Base-by-base conservation (phyloP, 1,140 invertebrate species). In the Zaprionus tsacasi region DNA sequence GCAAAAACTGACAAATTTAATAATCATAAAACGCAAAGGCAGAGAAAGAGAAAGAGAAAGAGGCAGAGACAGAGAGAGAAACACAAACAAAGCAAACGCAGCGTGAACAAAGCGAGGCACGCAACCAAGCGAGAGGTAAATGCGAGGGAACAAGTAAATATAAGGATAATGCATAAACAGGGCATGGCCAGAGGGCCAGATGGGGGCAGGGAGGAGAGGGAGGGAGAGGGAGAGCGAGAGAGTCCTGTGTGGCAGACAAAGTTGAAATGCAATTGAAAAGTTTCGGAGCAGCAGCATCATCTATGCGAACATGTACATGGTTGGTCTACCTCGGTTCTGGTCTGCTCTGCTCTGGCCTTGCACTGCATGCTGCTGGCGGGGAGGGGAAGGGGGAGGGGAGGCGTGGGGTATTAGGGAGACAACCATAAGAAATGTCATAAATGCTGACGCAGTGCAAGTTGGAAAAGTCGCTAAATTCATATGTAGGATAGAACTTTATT, bases 181-280 rank as follows among this genome's bases (percentile, higher is more conserved):
- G 30, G 45, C 58, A 81, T 61, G 33, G 50, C 57, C 65, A n/a
- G 27, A 40, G 63, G 70, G 33, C 12, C 12, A 21, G 21, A 21
- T 21, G 21, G 21, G 21, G 21, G 1, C 1, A 21, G 21, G 21
- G 2, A 21, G 21, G 21, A 21, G 21, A 2, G 2, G 21, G 21
- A 21, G 21, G 17, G 8, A n/a, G 17, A 11, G 4, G n/a, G 17
- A 10, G 13, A 35, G 33, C 33, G 6, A 2, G 3, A 7, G 21
- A 21, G 21, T 35, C 15, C 30, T 54, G 45, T n/a, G 30, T 12
- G 45, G 64, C 81, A 82, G 79, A 86, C 63, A 76, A 87, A 86
- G 76, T 82, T 82, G 60, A 82, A 86, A 87, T 86, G 82, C 79
- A 86, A 86, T 86, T 86, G 82, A 86, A 87, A 86, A 82, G 72